These are phyloP conservation scores for Bos javanicus DNA, from an alignment of 2,113 vertebrate species.

Conservation along the genomic window DNA sequence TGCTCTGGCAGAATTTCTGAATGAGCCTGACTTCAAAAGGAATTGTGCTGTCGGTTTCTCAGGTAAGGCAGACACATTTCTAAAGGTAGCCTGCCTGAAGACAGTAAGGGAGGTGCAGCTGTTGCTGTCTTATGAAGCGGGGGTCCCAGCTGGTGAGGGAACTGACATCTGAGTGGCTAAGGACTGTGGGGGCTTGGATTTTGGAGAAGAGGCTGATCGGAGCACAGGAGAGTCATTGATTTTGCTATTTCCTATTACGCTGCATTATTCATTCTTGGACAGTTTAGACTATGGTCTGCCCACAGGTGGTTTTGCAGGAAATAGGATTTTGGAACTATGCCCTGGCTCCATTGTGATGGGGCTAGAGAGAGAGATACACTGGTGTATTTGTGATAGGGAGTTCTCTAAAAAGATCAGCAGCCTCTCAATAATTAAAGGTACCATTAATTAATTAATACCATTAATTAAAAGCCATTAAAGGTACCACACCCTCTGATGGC, in stretches of 20 bases:
- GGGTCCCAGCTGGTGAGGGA: neutral
- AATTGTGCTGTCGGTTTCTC: conserved; percentile 95
- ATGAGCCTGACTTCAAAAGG: conserved; percentile 83
- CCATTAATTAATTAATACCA: too few relatives aligned
- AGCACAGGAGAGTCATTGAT: neutral
- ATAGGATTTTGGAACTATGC: neutral
- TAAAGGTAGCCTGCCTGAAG: neutral
- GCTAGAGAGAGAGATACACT: neutral
- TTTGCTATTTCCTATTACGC: neutral
- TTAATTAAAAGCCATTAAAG: neutral
- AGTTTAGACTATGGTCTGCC: neutral
- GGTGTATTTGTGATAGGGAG: neutral
- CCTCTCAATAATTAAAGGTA: neutral
- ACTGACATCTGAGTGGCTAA: neutral
- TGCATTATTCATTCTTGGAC: neutral
- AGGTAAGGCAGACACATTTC: conserved; percentile 80
- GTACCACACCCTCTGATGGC: too few relatives aligned
- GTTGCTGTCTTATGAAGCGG: neutral
- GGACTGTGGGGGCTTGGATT: neutral
- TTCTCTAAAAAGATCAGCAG: neutral
- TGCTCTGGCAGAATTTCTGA: conserved; percentile 77
- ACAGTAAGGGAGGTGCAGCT: neutral
- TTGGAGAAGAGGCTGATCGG: neutral
- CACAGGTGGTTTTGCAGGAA: neutral
- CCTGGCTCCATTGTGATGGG: neutral